Evolutionary conservation across 2,113 vertebrate species (phyloP).

Genomic region (Eclectus roratus): DNA sequence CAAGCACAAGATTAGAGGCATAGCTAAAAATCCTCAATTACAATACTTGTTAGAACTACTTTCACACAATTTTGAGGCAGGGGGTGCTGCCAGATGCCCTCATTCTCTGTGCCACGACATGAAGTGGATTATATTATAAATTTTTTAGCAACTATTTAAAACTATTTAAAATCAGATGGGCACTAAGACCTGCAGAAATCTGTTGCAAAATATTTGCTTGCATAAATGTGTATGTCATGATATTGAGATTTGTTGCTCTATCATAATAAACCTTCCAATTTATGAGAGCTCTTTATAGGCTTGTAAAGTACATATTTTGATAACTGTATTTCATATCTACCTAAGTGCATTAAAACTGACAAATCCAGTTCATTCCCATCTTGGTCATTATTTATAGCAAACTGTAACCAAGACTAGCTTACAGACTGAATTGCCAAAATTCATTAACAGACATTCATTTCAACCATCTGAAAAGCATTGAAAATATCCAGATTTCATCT

Average conservation of each 20-base stretch:
- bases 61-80: background rate
- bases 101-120: background rate
- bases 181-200: background rate
- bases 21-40: background rate
- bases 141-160: background rate
- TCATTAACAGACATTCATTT: background rate
- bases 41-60: background rate
- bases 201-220: background rate
- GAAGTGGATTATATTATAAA: background rate
- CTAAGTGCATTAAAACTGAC: conserved; percentile 13
- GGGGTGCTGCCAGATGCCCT: background rate
- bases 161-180: background rate
- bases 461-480: background rate
- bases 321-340: conserved; percentile 23
- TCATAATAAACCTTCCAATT: background rate
- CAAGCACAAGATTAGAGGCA: background rate
- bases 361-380: conserved; percentile 14
- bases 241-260: background rate
- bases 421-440: background rate
- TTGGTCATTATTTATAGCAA: conserved; percentile 20
- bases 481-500: background rate
- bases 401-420: background rate
- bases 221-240: background rate
- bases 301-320: background rate
- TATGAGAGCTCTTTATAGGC: background rate